These are phyloP conservation scores for Chirona hameri DNA, from an alignment of 2,888 invertebrate genomes.

Conservation along the genomic window DNA sequence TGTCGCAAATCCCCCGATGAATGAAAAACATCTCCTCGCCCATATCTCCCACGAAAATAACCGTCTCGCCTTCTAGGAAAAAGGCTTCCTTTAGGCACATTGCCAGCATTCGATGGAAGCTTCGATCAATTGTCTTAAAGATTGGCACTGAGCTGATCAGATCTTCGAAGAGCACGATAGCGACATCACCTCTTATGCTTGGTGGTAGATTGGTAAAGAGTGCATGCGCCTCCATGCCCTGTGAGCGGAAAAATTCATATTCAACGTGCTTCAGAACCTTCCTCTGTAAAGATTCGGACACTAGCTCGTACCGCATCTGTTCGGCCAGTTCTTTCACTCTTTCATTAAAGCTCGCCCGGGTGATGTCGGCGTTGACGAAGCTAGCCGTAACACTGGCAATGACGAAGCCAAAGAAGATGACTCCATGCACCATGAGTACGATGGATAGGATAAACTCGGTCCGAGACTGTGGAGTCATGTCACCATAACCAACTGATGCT, in stretches of 20 bases:
- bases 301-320: background rate
- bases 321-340: background rate
- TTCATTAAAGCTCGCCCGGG: background rate
- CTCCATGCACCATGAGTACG: background rate
- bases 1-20: background rate
- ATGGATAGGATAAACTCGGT: background rate
- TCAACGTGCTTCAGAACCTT: background rate
- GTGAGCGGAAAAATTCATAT: background rate
- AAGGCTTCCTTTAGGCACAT: slow-evolving; percentile 5
- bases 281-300: background rate
- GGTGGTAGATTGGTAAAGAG: background rate
- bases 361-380: background rate
- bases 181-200: slow-evolving; percentile 1
- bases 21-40: slow-evolving; percentile 5
- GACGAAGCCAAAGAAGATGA: background rate
- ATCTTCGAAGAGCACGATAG: background rate
- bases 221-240: background rate
- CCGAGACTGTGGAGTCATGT: background rate
- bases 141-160: slow-evolving; percentile 4
- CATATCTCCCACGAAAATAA: background rate
- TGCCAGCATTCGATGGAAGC: background rate
- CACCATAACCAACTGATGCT: background rate
- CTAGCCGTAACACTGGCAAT: slow-evolving; percentile 3
- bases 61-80: background rate
- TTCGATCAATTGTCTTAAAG: background rate